These are phyloP conservation scores for Sapayoa aenigma DNA, from an alignment of 2,113 vertebrate species.

Conservation along the genomic window DNA sequence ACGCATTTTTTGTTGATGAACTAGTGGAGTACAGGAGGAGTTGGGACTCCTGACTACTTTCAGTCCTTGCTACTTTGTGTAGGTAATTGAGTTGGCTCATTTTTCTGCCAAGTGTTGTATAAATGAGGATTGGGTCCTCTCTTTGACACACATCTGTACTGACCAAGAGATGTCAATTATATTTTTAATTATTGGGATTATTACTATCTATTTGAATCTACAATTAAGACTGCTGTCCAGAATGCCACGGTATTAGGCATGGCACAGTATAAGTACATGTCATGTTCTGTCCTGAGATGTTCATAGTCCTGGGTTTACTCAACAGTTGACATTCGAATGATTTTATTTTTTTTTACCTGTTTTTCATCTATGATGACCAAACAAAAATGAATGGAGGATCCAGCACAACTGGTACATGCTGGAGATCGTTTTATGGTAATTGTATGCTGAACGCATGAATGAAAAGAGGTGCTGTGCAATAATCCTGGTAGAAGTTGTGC, in stretches of 20 bases:
- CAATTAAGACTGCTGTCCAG: background rate
- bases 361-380: background rate
- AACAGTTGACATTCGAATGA: background rate
- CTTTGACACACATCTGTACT: background rate
- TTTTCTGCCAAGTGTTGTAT: background rate
- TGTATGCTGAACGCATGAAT: background rate
- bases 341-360: background rate
- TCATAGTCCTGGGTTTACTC: background rate
- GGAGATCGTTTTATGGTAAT: background rate
- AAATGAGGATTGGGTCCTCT: background rate
- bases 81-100: rapidly evolving
- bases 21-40: background rate
- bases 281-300: background rate
- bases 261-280: background rate
- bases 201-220: background rate
- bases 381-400: background rate
- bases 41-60: background rate
- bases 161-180: background rate
- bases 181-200: background rate
- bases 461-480: background rate
- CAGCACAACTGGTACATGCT: background rate
- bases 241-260: background rate
- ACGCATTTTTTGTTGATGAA: background rate
- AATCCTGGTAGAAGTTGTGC: background rate
- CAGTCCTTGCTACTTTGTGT: background rate